Evolutionary conservation across 64 coral and sea anemone species (phyloP).

Genomic region (Porites lutea): DNA sequence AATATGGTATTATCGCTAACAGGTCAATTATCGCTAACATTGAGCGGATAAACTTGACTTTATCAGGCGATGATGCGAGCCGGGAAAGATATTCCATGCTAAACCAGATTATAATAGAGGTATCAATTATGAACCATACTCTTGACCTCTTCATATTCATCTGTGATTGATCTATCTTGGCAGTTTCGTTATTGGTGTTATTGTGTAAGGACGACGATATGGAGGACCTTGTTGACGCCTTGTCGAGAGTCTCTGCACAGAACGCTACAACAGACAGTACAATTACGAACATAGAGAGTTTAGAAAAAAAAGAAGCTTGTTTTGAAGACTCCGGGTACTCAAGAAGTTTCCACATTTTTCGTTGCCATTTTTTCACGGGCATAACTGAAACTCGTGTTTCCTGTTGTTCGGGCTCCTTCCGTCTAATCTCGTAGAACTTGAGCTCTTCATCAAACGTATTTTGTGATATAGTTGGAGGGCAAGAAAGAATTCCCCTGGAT

Average conservation of each 20-base stretch:
- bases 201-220: background rate
- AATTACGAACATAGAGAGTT: constrained; percentile 69
- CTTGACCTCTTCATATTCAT: constrained; percentile 20
- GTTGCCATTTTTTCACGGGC: constrained; percentile 47
- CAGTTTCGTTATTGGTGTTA: constrained; percentile 15
- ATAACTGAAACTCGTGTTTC: background rate
- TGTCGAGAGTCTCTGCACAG: constrained; percentile 71
- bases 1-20: constrained; percentile 78
- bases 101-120: constrained; percentile 80
- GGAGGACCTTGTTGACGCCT: background rate
- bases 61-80: constrained; percentile 39
- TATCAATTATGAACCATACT: constrained; percentile 86
- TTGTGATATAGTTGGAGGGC: constrained; percentile 63
- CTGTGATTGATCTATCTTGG: background rate
- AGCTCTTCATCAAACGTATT: constrained; percentile 72
- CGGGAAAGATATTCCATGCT: constrained; percentile 64
- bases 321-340: constrained; percentile 77
- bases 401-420: background rate
- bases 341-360: constrained; percentile 69
- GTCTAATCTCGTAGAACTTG: constrained; percentile 74
- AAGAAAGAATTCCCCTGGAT: constrained; percentile 85
- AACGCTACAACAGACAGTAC: constrained; percentile 70
- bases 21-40: constrained; percentile 80
- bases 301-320: constrained; percentile 45
- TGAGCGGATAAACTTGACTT: constrained; percentile 58